These are phyloP conservation scores for Phaetusa simplex DNA, from an alignment of 2,113 vertebrate genomes.

Conservation along the genomic window DNA sequence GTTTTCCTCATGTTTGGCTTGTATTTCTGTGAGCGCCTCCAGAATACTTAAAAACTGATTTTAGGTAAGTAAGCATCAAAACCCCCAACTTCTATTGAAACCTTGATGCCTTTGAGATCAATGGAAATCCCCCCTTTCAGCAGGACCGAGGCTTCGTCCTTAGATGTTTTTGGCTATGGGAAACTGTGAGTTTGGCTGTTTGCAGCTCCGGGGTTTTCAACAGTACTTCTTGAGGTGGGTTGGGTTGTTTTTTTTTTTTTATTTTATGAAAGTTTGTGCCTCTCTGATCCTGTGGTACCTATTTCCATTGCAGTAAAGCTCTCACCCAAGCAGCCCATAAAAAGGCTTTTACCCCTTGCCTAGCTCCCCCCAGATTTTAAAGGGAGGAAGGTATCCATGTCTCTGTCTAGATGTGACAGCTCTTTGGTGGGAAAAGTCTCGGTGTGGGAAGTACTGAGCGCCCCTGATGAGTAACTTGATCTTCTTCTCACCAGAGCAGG, in stretches of 20 bases:
- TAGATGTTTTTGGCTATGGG: neutral
- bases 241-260: neutral
- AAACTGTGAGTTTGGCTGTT: neutral
- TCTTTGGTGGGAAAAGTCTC: neutral
- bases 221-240: neutral
- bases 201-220: neutral
- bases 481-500: neutral
- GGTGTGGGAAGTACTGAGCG: neutral
- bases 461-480: neutral
- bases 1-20: neutral
- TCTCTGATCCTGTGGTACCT: neutral
- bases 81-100: neutral
- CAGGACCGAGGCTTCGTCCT: neutral
- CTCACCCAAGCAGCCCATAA: neutral
- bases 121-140: neutral
- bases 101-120: neutral
- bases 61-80: neutral
- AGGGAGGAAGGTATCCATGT: neutral
- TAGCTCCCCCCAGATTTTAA: neutral
- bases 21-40: neutral
- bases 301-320: neutral
- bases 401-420: neutral
- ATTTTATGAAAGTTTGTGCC: neutral
- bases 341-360: neutral
- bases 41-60: neutral